Conservation (phyloP, 2,797 vertebrate species). For the Anguilla anguilla region DNA sequence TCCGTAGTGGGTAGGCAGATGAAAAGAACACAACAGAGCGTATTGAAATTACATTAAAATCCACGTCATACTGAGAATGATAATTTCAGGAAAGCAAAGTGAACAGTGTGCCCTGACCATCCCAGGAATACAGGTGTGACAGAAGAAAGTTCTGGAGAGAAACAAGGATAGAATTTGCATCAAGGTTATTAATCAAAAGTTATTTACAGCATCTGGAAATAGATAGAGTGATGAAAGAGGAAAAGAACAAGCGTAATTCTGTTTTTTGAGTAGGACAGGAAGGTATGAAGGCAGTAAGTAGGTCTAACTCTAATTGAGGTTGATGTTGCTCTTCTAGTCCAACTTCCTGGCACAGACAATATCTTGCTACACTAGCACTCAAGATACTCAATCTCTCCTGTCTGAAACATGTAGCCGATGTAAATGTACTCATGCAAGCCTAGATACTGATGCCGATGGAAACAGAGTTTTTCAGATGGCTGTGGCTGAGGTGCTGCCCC, state of each 20-base stretch:
- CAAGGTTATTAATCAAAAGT: too few species aligned
- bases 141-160: not conserved
- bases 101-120: not conserved
- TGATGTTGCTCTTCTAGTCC: not conserved
- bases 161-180: too few species aligned
- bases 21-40: not conserved
- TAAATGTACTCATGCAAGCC: too few species aligned
- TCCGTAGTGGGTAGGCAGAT: not conserved
- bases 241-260: too few species aligned
- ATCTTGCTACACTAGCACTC: too few species aligned
- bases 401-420: too few species aligned
- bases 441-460: too few species aligned
- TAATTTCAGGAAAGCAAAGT: not conserved
- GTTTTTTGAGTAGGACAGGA: not conserved
- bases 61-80: not conserved
- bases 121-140: not conserved
- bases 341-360: not conserved
- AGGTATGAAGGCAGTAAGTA: not conserved
- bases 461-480: not conserved
- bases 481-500: not conserved
- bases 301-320: too few species aligned
- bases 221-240: too few species aligned
- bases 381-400: too few species aligned
- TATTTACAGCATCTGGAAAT: too few species aligned
- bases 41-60: not conserved